These are phyloP conservation scores for Phalloptychus januarius DNA, from an alignment of 2,797 vertebrate species.

Conservation along the genomic window DNA sequence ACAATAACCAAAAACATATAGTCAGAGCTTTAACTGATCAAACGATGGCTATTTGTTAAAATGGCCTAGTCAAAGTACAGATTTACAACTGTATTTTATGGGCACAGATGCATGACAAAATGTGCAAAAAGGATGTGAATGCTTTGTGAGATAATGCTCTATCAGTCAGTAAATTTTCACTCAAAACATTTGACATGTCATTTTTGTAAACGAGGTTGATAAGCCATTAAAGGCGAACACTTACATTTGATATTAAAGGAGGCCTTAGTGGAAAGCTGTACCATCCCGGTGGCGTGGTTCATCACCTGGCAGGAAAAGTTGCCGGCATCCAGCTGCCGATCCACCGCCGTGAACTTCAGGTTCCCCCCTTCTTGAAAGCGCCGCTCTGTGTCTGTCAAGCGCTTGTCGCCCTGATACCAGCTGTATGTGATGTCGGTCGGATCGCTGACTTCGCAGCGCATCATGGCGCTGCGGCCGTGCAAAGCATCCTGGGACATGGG, in stretches of 20 bases:
- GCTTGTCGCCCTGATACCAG: conserved; percentile 86
- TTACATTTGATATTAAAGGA: conserved; percentile 99
- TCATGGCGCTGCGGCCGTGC: conserved; percentile 93
- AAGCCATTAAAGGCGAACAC: conserved; percentile 56
- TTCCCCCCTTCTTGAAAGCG: conserved; percentile 91
- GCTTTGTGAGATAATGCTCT: background rate
- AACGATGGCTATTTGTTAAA: background rate
- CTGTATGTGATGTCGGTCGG: conserved; percentile 70
- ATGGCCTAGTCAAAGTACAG: background rate
- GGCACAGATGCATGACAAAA: background rate
- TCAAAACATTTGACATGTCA: conserved; percentile 9
- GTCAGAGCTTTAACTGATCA: background rate
- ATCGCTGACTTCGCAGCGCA: conserved; percentile 92
- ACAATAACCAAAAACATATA: background rate
- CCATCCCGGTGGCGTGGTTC: conserved; percentile 76
- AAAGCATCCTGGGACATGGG: conserved; percentile 96
- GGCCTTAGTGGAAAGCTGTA: conserved; percentile 83
- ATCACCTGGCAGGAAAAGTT: conserved; percentile 88
- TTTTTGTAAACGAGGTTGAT: background rate
- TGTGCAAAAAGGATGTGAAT: background rate
- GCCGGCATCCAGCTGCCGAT: conserved; percentile 86
- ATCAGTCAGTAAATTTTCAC: conserved; percentile 30
- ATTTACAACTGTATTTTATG: too few species aligned
- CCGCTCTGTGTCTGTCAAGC: conserved; percentile 79
- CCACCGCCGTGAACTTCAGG: conserved; percentile 90